Base-by-base conservation (phyloP, 2,888 invertebrate genomes). In the Stramonita haemastoma region DNA sequence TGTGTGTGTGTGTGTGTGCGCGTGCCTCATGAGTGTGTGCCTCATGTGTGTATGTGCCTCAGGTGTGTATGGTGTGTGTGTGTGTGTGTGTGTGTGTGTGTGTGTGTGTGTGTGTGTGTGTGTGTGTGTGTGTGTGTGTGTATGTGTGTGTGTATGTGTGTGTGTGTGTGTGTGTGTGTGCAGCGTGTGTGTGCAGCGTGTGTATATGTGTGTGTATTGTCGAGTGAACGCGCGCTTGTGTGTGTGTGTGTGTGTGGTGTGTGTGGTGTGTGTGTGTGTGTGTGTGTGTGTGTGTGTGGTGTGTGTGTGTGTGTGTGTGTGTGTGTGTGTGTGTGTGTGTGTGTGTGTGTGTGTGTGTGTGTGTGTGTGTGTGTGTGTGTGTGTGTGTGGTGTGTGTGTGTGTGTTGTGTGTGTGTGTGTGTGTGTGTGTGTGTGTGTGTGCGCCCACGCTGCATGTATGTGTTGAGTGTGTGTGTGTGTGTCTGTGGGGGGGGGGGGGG, bases 291-390 rank as follows among this genome's bases (percentile, higher is more conserved):
- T 22, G 6, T 70, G 22, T 70, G 22, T 22, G 70, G 5, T 70
- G 22, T 22, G 79, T 81, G 79, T 32, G 79, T 81, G 79, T 81
- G 79, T 81, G 79, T 81, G 79, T 81, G 79, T 81, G 32, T 81
- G 32, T 81, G 32, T 81, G 32, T 81, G 32, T 32, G 79, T 81
- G 79, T 81, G 34, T 81, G 32, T 32, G 79, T 81, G 32, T 32
- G 32, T 81, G 79, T 81, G 32, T 81, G 79, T 81, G 32, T 32
- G 6, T 81, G 79, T 81, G 34, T 81, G 79, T 81, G 79, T 81
- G 79, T 81, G 79, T 81, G 79, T 32, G 79, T 32, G 79, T 32
- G 79, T 32, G 32, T 32, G 79, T 81, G 79, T 81, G 79, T 81
- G 79, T 81, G 79, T 81, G 79, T 32, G 32, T 81, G 22, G 22